These are phyloP conservation scores for Grantiella picta DNA, from an alignment of 2,113 vertebrate genomes.

Conservation along the genomic window DNA sequence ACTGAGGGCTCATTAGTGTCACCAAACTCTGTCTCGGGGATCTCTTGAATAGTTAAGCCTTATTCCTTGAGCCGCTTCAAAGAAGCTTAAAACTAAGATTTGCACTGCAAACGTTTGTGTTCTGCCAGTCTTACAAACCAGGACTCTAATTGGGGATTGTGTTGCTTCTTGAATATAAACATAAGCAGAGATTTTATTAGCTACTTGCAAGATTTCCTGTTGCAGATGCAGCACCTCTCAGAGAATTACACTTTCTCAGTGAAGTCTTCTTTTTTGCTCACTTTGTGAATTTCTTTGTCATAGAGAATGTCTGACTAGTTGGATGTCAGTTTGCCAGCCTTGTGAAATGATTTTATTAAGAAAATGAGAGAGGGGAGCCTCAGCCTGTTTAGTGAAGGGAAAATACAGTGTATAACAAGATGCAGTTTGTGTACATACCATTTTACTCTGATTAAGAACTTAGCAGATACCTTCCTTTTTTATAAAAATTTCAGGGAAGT, in stretches of 20 bases:
- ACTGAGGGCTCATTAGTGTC: not conserved
- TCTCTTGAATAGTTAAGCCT: not conserved
- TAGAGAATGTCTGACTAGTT: not conserved
- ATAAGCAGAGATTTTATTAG: not conserved
- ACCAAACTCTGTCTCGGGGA: not conserved
- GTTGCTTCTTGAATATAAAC: not conserved
- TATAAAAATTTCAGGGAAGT: not conserved
- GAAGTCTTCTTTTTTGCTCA: not conserved
- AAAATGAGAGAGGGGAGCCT: not conserved
- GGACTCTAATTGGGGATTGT: not conserved
- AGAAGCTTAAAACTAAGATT: not conserved
- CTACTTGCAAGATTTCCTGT: not conserved
- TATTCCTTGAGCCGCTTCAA: not conserved
- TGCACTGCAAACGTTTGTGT: not conserved
- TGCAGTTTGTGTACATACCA: rapidly evolving
- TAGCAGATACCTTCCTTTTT: not conserved
- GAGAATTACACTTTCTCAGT: not conserved
- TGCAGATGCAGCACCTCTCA: not conserved
- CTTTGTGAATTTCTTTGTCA: not conserved
- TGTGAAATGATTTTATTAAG: not conserved
- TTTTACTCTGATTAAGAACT: not conserved
- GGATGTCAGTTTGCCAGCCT: not conserved
- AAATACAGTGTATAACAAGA: not conserved
- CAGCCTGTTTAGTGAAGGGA: not conserved
- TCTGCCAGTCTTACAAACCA: not conserved